Percentiles rank a stretch among this genome's conserved stretches.
Conservation (phyloP, 92 coral and sea anemone genomes). For the Zoanthus sociatus region DNA sequence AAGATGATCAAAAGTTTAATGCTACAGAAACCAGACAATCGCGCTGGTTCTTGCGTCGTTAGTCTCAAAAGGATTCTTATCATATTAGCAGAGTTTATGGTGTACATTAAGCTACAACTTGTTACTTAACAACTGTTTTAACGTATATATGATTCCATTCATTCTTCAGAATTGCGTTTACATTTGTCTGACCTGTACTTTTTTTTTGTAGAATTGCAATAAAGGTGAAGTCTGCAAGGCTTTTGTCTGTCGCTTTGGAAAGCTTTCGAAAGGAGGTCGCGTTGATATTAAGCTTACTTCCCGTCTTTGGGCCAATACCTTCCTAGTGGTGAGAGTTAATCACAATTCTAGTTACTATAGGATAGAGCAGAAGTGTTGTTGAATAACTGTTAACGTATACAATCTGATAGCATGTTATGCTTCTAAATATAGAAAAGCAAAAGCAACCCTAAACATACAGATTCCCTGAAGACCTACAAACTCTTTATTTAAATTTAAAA, state of each 20-base stretch:
- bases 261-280: not conserved
- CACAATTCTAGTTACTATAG: not conserved
- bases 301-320: conserved; percentile 38
- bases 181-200: not conserved
- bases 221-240: conserved; percentile 33
- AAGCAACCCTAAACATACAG: no score
- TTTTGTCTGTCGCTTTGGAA: conserved; percentile 34
- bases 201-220: conserved; percentile 29
- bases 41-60: no score
- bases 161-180: not conserved
- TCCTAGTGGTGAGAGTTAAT: conserved; percentile 11
- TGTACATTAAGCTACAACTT: no score
- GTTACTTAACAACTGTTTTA: no score
- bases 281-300: conserved; percentile 26
- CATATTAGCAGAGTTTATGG: no score
- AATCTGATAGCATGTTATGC: no score
- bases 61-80: no score
- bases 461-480: no score
- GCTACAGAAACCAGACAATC: no score
- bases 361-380: not conserved
- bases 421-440: no score
- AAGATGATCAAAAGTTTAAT: no score
- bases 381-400: not conserved
- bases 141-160: not conserved
- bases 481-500: no score